These are phyloP conservation scores for Todiramphus saurophagus DNA, from an alignment of 2,113 vertebrate species.

Conservation along the genomic window DNA sequence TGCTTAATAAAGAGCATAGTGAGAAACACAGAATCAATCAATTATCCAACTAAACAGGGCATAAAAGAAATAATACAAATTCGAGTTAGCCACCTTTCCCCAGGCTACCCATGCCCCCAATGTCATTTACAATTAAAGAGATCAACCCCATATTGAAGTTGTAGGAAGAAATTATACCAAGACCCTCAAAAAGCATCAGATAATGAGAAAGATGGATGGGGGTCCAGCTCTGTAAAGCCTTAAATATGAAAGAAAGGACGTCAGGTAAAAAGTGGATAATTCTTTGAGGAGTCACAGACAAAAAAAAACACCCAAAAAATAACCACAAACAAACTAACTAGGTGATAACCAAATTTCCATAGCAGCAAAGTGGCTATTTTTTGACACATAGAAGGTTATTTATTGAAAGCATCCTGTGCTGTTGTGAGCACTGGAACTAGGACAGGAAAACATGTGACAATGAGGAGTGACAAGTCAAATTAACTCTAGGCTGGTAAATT, in stretches of 20 bases:
- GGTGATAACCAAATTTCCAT: neutral
- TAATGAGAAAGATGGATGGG: neutral
- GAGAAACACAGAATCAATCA: neutral
- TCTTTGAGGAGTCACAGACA: neutral
- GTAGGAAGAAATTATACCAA: neutral
- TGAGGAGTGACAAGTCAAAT: neutral
- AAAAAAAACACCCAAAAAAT: fast-evolving
- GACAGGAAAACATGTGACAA: neutral
- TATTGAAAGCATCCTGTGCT: neutral
- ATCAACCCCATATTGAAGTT: neutral
- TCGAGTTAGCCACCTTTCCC: neutral
- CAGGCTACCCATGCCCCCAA: neutral
- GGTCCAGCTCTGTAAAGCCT: neutral
- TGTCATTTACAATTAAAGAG: neutral
- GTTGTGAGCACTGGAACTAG: neutral
- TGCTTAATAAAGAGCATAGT: neutral
- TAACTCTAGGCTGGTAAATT: no score
- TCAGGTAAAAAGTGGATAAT: neutral
- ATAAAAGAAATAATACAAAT: neutral
- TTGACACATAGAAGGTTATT: neutral
- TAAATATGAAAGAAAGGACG: neutral
- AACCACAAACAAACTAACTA: no score
- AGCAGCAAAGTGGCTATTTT: neutral
- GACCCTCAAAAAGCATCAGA: neutral
- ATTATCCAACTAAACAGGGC: neutral